phyloP scores from a whole-genome alignment of 1,140 invertebrate species.

The Oedothorax gibbosus region DNA sequence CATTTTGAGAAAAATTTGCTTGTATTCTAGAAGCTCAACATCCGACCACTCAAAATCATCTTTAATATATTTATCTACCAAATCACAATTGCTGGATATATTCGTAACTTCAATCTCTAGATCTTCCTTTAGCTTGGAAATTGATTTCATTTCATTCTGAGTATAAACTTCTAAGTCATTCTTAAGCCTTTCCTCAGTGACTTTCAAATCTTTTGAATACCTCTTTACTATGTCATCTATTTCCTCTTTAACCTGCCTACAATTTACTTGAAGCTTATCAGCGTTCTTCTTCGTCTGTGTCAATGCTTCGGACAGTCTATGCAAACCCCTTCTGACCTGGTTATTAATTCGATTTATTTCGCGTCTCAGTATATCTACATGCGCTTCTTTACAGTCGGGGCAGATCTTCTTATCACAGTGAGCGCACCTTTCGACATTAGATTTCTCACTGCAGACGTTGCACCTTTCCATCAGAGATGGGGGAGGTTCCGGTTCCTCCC shows the following conservation, averaged over 20 bases:
- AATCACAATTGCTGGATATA: slow-evolving; percentile 93
- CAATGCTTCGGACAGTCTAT: slow-evolving; percentile 86
- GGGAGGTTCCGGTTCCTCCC: slow-evolving; percentile 68
- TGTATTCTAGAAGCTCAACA: slow-evolving; percentile 80
- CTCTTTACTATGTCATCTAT: slow-evolving; percentile 91
- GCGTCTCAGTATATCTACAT: slow-evolving; percentile 93
- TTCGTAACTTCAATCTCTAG: slow-evolving; percentile 92
- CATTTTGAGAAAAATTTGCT: slow-evolving; percentile 93
- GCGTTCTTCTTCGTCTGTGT: slow-evolving; percentile 87
- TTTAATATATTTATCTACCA: slow-evolving; percentile 92
- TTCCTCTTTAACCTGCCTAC: slow-evolving; percentile 86
- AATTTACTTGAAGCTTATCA: slow-evolving; percentile 84
- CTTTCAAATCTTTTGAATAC: slow-evolving; percentile 85
- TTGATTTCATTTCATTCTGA: slow-evolving; percentile 82
- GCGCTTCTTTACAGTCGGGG: slow-evolving; percentile 89
- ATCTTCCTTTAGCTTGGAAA: slow-evolving; percentile 90
- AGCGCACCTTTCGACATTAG: slow-evolving; percentile 86
- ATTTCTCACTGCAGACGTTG: slow-evolving; percentile 91
- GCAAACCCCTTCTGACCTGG: slow-evolving; percentile 83
- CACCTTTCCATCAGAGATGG: slow-evolving; percentile 70
- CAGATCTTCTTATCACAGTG: slow-evolving; percentile 95
- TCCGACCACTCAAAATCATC: slow-evolving; percentile 76
- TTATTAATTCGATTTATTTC: slow-evolving; percentile 88
- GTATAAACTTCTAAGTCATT: slow-evolving; percentile 91
- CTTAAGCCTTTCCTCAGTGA: slow-evolving; percentile 87